Percentiles rank a stretch among this genome's conserved stretches.
These are phyloP conservation scores for Channa striata DNA, from an alignment of 2,797 vertebrate species.

Conservation along the genomic window DNA sequence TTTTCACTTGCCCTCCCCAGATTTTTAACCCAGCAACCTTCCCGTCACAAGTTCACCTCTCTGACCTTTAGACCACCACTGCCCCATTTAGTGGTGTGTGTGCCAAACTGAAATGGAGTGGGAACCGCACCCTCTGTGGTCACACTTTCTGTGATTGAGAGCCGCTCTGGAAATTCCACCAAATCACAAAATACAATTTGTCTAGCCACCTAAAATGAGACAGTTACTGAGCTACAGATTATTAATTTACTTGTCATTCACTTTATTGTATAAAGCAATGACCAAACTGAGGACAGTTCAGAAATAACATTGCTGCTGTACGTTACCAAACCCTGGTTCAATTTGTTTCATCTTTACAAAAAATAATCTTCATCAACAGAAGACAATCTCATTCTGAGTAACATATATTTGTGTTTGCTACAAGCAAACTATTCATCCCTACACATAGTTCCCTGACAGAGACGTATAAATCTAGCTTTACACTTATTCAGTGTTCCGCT, in stretches of 20 bases:
- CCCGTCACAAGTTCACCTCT: too few relatives aligned
- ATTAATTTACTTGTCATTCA: constrained; percentile 17
- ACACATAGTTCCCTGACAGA: constrained; percentile 21
- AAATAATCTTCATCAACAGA: not conserved
- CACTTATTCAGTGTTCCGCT: constrained; percentile 42
- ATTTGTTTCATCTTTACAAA: not conserved
- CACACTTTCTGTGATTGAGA: constrained; percentile 15
- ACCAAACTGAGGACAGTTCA: not conserved
- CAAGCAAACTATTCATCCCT: not conserved
- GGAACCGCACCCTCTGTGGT: constrained; percentile 37
- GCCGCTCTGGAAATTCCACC: constrained; percentile 44
- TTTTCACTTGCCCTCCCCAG: too few relatives aligned
- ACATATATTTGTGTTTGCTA: not conserved
- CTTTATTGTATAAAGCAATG: not conserved
- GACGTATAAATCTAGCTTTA: constrained; percentile 37
- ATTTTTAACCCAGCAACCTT: too few relatives aligned
- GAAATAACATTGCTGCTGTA: not conserved
- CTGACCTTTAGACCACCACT: too few relatives aligned
- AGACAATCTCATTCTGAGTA: not conserved
- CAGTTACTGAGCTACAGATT: constrained; percentile 15
- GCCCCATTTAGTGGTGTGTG: constrained; percentile 12
- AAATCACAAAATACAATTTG: constrained; percentile 41
- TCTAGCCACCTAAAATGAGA: constrained; percentile 18
- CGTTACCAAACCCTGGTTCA: not conserved
- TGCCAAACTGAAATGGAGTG: constrained; percentile 27